These are phyloP conservation scores for Papilio demoleus DNA, from an alignment of 2,888 invertebrate species.

Conservation along the genomic window DNA sequence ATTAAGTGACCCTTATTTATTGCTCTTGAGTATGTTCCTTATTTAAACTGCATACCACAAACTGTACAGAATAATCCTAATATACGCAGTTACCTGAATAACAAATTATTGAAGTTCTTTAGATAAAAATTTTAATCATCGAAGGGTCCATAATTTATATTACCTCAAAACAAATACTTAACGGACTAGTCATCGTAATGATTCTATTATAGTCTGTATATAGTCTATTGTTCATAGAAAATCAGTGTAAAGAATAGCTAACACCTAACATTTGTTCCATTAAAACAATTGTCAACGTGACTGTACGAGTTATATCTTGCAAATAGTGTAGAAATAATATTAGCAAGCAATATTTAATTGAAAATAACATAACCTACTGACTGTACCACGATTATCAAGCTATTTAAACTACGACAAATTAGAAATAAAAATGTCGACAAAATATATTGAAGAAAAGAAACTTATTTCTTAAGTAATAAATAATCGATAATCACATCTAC, in stretches of 20 bases:
- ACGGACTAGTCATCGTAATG: not conserved
- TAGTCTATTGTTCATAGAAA: constrained; percentile 1
- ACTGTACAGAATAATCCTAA: no score
- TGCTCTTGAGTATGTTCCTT: no score
- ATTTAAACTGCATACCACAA: no score
- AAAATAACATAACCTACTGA: no score
- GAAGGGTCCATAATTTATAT: not conserved
- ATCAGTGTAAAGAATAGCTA: not conserved
- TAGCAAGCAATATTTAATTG: not conserved
- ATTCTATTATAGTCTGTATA: not conserved
- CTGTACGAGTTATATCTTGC: not conserved
- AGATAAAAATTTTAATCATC: not conserved
- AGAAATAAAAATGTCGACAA: no score
- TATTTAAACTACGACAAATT: no score
- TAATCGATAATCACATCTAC: no score
- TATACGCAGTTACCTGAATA: no score
- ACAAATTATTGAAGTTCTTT: no score
- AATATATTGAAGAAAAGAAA: no score
- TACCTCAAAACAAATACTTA: not conserved
- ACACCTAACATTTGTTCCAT: constrained; percentile 5
- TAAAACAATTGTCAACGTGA: not conserved
- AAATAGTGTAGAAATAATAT: not conserved
- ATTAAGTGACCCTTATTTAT: no score
- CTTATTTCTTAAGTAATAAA: no score
- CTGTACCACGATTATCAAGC: not conserved